Evolutionary conservation across 2,113 vertebrate species (phyloP).

Genomic region (Sylvilagus bachmani): DNA sequence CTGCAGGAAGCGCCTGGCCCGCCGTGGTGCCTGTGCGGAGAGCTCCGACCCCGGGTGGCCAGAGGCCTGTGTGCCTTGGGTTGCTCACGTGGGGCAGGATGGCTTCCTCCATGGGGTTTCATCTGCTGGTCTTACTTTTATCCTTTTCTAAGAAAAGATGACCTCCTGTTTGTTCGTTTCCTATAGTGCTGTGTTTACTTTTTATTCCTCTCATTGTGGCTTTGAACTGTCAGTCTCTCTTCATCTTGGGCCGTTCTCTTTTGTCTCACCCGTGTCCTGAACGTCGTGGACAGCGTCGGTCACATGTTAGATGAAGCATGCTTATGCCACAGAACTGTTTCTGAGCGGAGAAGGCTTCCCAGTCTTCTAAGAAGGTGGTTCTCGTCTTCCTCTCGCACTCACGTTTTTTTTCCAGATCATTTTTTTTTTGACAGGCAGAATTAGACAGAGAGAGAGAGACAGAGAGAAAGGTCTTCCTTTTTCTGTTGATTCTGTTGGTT

Average conservation of each 20-base stretch:
- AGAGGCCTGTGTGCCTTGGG: background rate
- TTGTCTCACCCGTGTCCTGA: background rate
- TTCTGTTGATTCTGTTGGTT: no score
- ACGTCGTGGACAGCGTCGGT: background rate
- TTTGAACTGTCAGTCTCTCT: constrained; percentile 6
- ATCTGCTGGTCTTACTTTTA: constrained; percentile 5
- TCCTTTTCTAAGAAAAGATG: constrained; percentile 23
- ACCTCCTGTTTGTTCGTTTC: background rate
- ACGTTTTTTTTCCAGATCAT: background rate
- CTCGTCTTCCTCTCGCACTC: background rate
- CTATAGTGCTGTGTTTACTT: background rate
- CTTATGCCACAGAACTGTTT: background rate
- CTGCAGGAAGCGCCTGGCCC: background rate
- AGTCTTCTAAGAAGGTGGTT: background rate
- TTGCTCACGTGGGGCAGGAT: background rate
- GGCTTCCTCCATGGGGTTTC: background rate
- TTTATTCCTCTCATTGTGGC: background rate
- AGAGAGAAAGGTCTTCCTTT: no score
- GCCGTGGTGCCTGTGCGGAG: no score
- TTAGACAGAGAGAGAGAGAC: no score
- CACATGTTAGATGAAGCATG: constrained; percentile 49
- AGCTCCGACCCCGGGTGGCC: no score
- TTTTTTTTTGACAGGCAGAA: no score
- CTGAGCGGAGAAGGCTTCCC: background rate
- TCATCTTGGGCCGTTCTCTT: background rate